Evolutionary conservation across 2,113 vertebrate genomes (phyloP).

Genomic region (Embiotoca jacksoni): DNA sequence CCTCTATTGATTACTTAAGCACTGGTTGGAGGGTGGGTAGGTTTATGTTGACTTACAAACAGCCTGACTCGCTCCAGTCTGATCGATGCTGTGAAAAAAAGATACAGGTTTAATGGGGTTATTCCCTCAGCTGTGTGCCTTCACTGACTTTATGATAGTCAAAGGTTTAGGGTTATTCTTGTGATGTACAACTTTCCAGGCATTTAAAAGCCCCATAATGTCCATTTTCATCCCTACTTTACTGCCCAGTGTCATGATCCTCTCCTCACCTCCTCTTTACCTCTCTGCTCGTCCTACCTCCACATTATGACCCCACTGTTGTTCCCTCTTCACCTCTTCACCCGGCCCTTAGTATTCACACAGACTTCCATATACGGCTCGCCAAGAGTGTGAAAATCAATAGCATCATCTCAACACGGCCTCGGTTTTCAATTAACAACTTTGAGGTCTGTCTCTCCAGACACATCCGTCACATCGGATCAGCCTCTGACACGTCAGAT

Average conservation of each 20-base stretch:
- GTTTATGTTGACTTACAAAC: constrained; percentile 74
- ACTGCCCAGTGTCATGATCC: constrained; percentile 25
- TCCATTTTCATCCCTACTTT: constrained; percentile 49
- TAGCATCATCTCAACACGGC: constrained; percentile 74
- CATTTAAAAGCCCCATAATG: constrained; percentile 52
- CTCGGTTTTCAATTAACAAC: constrained; percentile 79
- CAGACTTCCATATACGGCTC: constrained; percentile 18
- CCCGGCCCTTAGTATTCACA: constrained; percentile 15
- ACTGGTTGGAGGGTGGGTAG: constrained; percentile 55
- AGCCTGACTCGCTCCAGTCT: constrained; percentile 45
- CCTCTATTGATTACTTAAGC: constrained; percentile 70
- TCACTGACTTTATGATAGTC: constrained; percentile 36
- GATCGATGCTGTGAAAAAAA: constrained; percentile 65
- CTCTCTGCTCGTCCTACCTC: background rate
- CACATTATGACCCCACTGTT: constrained; percentile 48
- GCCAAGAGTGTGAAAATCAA: constrained; percentile 72
- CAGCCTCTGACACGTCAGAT: constrained; percentile 39
- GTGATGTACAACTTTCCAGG: constrained; percentile 30
- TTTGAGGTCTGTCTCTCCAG: constrained; percentile 66
- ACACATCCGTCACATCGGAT: constrained; percentile 70
- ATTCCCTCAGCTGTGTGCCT: constrained; percentile 38
- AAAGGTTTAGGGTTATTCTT: constrained; percentile 41
- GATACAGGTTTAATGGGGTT: constrained; percentile 11
- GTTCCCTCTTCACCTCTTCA: constrained; percentile 57
- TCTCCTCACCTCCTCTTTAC: background rate